Base-by-base conservation (phyloP, 2,113 vertebrate genomes). In the Myrmophylax atrothorax region DNA sequence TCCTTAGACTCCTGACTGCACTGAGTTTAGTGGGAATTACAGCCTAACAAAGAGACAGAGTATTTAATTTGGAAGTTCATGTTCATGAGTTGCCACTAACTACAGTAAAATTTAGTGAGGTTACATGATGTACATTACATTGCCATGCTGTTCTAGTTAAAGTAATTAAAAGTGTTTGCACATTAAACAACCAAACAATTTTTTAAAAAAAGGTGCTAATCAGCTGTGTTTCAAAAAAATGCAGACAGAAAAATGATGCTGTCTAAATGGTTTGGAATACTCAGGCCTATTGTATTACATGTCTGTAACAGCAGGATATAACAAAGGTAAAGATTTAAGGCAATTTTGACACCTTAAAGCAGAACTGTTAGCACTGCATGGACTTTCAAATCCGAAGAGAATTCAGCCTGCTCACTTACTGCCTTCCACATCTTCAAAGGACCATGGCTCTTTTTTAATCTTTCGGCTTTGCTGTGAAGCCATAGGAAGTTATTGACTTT, bases 321-420 rank as follows among this genome's bases (percentile, higher is more conserved):
- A 97, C 96, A 97, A 97, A 98, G 93, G 90, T 82, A 78, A 96
- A 97, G 97, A 97, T 98, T 97, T 96, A 97, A 97, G 97, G 97
- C 98, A 97, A 96, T 97, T 98, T 97, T 97, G 97, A 98, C 97
- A 97, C 96, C 97, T 97, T 94, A 97, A 97, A 97, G 96, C 72
- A 91, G 92, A 94, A 82, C 95, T 92, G 94, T 97, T 88, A 92
- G 93, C 86, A 94, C 84, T 76, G 89, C 85, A 86, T 46, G 89
- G 93, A 94, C 97, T 97, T 98, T 97, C 95, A 98, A 98, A 96
- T 96, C 97, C 95, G 94, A 97, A 98, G 97, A 98, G 97, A 94
- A 98, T 97, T 97, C 97, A 97, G 88, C 96, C 97, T 94, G 97
- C 85, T 98, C 97, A 94, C 97, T 98, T 98, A 98, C 96, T 97